Evolutionary conservation across 2,888 invertebrate species (phyloP).

Genomic region (Helleia helle): DNA sequence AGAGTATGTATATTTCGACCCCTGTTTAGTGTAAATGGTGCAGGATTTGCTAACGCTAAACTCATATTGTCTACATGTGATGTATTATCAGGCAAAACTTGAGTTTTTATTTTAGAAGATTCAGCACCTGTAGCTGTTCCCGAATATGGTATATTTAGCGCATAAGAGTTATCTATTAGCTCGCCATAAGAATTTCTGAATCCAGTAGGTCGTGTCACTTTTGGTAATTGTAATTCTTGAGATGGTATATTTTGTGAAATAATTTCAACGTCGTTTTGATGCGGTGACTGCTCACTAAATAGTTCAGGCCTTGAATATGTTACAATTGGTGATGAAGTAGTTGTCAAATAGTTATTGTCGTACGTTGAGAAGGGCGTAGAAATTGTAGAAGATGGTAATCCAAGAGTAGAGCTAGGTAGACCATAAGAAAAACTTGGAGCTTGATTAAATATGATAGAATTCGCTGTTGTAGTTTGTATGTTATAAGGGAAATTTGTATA

Average conservation of each 20-base stretch:
- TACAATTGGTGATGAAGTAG: slow-evolving; percentile 32
- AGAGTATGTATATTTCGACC: slow-evolving; percentile 65
- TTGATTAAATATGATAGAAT: slow-evolving; percentile 16
- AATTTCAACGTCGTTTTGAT: slow-evolving; percentile 35
- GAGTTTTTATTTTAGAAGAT: slow-evolving; percentile 53
- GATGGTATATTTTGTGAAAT: slow-evolving; percentile 33
- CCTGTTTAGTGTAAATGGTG: slow-evolving; percentile 56
- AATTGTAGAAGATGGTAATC: slow-evolving; percentile 25
- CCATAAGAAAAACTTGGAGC: slow-evolving; percentile 27
- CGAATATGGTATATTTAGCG: slow-evolving; percentile 46
- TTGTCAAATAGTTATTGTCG: slow-evolving; percentile 30
- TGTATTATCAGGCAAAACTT: slow-evolving; percentile 41
- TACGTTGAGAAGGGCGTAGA: slow-evolving; percentile 30
- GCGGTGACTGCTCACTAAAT: slow-evolving; percentile 38
- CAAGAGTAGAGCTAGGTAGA: slow-evolving; percentile 25
- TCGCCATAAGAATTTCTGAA: slow-evolving; percentile 66
- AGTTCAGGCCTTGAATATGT: slow-evolving; percentile 33
- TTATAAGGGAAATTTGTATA: slow-evolving; percentile 27
- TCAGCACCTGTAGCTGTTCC: slow-evolving; percentile 55
- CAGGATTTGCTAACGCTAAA: slow-evolving; percentile 53
- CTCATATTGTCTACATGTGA: slow-evolving; percentile 37
- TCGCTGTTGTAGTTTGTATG: slow-evolving; percentile 21
- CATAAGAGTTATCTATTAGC: slow-evolving; percentile 43
- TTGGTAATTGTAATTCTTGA: slow-evolving; percentile 45
- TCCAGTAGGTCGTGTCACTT: slow-evolving; percentile 42